Percentiles rank a stretch among this genome's conserved stretches.
These are phyloP conservation scores for Pandemis heparana DNA, from an alignment of 2,888 invertebrate genomes.

Conservation along the genomic window DNA sequence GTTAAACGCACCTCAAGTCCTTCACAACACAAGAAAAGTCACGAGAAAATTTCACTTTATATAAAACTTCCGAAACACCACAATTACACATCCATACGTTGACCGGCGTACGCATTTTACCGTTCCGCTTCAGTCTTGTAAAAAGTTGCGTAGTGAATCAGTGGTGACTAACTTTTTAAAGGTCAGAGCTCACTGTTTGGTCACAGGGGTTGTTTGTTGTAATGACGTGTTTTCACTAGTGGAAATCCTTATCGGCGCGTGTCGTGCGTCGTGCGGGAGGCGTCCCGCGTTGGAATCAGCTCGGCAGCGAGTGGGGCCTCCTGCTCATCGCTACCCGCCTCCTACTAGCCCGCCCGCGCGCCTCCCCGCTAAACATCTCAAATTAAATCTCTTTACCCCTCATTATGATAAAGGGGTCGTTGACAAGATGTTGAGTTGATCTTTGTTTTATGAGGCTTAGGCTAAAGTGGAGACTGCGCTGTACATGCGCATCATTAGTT, in stretches of 20 bases:
- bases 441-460: conserved; percentile 26
- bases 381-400: conserved; percentile 51
- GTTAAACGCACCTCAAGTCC: conserved; percentile 26
- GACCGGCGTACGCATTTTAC: conserved; percentile 35
- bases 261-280: conserved; percentile 51
- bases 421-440: conserved; percentile 22
- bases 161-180: background rate
- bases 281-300: conserved; percentile 71
- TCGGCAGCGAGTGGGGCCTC: conserved; percentile 67
- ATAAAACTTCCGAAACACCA: conserved; percentile 33
- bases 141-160: conserved; percentile 10
- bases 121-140: background rate
- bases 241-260: conserved; percentile 26
- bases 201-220: background rate
- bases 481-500: background rate
- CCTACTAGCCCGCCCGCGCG: conserved; percentile 52
- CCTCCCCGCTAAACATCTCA: conserved; percentile 60
- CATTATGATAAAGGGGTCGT: conserved; percentile 41
- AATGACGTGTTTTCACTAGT: conserved; percentile 14
- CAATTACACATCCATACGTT: conserved; percentile 38
- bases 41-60: conserved; percentile 27
- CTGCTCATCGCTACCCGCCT: conserved; percentile 62
- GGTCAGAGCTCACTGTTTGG: conserved; percentile 9
- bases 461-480: background rate
- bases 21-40: conserved; percentile 25